phyloP scores from a whole-genome alignment of 1,140 invertebrate species.

The Daktulosphaira vitifoliae region DNA sequence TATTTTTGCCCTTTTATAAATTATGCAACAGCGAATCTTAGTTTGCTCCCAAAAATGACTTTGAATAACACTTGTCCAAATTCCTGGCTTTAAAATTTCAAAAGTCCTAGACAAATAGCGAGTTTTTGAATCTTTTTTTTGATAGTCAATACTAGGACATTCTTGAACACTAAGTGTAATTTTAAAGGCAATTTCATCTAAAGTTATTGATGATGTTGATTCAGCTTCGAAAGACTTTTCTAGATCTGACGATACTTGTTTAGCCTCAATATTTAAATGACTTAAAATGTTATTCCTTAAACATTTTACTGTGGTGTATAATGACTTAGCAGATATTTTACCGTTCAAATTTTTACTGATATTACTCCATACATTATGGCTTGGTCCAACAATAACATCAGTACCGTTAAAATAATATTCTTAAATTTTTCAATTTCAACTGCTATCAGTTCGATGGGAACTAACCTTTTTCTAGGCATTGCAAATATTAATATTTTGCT shows the following conservation, averaged over 20 bases:
- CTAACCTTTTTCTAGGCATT: background rate
- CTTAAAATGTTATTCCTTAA: background rate
- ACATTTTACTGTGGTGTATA: background rate
- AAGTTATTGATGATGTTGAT: no score
- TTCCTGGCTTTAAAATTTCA: no score
- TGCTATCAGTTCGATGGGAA: background rate
- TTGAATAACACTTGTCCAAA: background rate
- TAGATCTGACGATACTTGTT: no score
- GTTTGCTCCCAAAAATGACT: constrained; percentile 8
- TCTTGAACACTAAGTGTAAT: no score
- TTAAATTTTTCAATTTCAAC: background rate
- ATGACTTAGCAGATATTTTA: background rate
- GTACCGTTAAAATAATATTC: background rate
- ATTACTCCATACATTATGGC: background rate
- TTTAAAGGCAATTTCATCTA: no score
- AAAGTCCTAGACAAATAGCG: no score
- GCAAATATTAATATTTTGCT: no score
- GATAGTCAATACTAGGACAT: no score
- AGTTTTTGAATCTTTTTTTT: no score
- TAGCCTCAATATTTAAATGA: background rate
- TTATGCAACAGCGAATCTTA: background rate
- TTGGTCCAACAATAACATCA: background rate
- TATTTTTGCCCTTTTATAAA: background rate
- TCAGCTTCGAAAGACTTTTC: no score
- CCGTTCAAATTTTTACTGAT: background rate